Percentiles rank a stretch among this genome's conserved stretches.
phyloP scores from a whole-genome alignment of 2,888 invertebrate genomes.

The Agonum fuliginosum region DNA sequence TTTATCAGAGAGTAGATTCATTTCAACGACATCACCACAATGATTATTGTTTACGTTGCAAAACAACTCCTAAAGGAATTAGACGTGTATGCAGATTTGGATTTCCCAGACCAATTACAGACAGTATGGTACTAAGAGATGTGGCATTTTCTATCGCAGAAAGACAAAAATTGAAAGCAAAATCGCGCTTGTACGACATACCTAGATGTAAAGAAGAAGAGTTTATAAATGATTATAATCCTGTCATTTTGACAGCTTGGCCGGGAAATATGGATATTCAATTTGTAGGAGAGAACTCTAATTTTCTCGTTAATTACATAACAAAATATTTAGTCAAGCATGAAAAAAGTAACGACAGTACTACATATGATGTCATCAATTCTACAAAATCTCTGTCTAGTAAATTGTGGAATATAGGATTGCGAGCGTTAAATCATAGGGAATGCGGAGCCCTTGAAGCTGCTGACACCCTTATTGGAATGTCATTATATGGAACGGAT shows the following conservation, averaged over 20 bases:
- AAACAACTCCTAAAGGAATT: constrained; percentile 63
- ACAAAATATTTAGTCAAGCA: neutral
- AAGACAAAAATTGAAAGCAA: constrained; percentile 63
- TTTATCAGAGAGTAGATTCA: constrained; percentile 63
- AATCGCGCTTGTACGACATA: constrained; percentile 65
- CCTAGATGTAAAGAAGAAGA: constrained; percentile 62
- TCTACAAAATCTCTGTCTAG: constrained; percentile 65
- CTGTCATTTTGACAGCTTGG: constrained; percentile 39
- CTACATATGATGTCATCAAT: constrained; percentile 64
- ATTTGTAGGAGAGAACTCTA: neutral
- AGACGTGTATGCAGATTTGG: constrained; percentile 64
- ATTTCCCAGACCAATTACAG: constrained; percentile 64
- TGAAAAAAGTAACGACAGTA: constrained; percentile 64
- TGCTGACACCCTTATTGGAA: constrained; percentile 66
- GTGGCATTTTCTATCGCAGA: constrained; percentile 65
- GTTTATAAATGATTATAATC: constrained; percentile 66
- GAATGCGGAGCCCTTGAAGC: constrained; percentile 69
- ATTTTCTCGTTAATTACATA: neutral
- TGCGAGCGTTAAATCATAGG: constrained; percentile 65
- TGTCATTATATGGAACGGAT: constrained; percentile 67
- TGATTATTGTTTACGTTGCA: constrained; percentile 65
- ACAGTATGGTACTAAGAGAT: constrained; percentile 63
- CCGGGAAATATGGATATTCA: neutral
- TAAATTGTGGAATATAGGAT: constrained; percentile 65
- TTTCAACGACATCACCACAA: constrained; percentile 67